phyloP scores from a whole-genome alignment of 2,888 invertebrate species.

The Apamea epomidion region DNA sequence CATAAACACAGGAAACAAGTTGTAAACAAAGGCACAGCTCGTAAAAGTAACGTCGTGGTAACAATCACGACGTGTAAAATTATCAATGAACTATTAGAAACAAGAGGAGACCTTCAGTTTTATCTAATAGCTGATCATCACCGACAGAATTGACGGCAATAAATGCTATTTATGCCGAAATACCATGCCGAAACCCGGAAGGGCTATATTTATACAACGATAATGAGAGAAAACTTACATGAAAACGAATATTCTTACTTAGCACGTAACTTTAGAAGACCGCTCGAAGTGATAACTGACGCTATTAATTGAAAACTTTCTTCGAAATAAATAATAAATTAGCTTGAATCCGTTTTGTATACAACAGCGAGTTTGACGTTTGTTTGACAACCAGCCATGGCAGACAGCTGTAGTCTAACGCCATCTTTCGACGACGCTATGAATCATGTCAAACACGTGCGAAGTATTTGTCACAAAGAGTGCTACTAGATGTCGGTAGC shows the following conservation, averaged over 20 bases:
- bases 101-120: conserved; percentile 68
- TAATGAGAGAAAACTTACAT: conserved; percentile 81
- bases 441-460: conserved; percentile 56
- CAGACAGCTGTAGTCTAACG: conserved; percentile 72
- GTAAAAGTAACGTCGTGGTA: conserved; percentile 75
- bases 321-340: conserved; percentile 88
- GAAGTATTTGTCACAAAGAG: conserved; percentile 53
- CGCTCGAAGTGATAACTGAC: conserved; percentile 70
- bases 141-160: conserved; percentile 73
- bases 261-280: conserved; percentile 74
- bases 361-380: conserved; percentile 81
- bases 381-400: conserved; percentile 69
- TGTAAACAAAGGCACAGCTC: conserved; percentile 86
- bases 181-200: conserved; percentile 82
- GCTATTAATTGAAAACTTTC: conserved; percentile 82
- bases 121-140: conserved; percentile 70
- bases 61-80: conserved; percentile 70
- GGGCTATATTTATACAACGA: conserved; percentile 79
- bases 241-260: conserved; percentile 76
- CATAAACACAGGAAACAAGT: conserved; percentile 86
- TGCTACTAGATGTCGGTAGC: conserved; percentile 78
- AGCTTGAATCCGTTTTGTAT: conserved; percentile 87
- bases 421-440: conserved; percentile 78
- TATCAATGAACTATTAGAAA: conserved; percentile 69
- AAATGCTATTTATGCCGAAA: conserved; percentile 79